These are phyloP conservation scores for Rana temporaria DNA, from an alignment of 2,113 vertebrate species.

Conservation along the genomic window DNA sequence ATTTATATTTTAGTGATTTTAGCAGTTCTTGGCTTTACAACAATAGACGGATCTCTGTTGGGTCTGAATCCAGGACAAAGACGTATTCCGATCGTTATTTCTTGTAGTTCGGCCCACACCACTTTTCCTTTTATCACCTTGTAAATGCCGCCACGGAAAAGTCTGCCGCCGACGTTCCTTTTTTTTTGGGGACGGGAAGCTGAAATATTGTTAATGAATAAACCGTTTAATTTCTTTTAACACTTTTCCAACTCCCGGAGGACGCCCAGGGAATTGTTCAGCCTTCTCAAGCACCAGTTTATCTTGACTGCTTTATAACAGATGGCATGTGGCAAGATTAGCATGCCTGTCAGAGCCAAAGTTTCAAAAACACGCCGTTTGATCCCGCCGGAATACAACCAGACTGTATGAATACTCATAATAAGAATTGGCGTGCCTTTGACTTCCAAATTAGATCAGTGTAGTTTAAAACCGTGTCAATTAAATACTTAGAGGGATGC, in stretches of 20 bases:
- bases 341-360: constrained; percentile 47
- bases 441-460: constrained; percentile 51
- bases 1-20: no score
- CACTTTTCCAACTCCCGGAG: constrained; percentile 5
- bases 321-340: constrained; percentile 52
- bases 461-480: constrained; percentile 43
- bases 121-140: not conserved
- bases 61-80: no score
- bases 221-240: constrained; percentile 35
- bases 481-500: constrained; percentile 43
- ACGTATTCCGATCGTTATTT: no score
- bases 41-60: no score
- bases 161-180: no score
- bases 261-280: not conserved
- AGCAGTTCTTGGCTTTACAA: no score
- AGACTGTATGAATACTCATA: constrained; percentile 49
- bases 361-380: constrained; percentile 46
- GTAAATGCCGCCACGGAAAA: not conserved
- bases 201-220: constrained; percentile 33
- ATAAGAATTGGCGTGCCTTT: constrained; percentile 35
- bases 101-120: no score
- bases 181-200: not conserved
- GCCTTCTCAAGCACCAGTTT: constrained; percentile 21
- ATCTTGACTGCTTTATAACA: constrained; percentile 41
- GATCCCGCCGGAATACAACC: constrained; percentile 39